These are phyloP conservation scores for Volucella zonaria DNA, from an alignment of 2,888 invertebrate genomes.

Conservation along the genomic window DNA sequence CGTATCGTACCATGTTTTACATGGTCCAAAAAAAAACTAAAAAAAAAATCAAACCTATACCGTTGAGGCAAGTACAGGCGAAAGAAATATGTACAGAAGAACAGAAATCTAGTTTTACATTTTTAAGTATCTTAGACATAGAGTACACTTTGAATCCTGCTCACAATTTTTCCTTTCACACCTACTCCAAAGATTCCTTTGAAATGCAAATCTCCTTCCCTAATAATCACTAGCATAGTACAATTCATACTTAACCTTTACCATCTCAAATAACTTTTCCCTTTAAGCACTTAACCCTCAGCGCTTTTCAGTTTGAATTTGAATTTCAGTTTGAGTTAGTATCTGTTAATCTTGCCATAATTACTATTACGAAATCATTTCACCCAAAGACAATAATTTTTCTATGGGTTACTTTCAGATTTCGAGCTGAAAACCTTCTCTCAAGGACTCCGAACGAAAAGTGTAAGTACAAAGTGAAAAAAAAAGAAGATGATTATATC, in stretches of 20 bases:
- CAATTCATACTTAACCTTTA: not conserved
- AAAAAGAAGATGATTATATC: not conserved
- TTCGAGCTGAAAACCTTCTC: slow-evolving; percentile 47
- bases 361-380: slow-evolving; percentile 13
- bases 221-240: not conserved
- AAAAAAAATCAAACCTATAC: too few species aligned
- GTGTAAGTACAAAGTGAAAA: slow-evolving; percentile 49
- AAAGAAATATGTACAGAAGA: too few species aligned
- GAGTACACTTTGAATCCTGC: too few species aligned
- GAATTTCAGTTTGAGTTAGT: not conserved
- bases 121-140: too few species aligned
- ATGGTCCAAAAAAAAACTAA: too few species aligned
- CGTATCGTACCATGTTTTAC: too few species aligned
- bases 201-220: not conserved
- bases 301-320: too few species aligned
- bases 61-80: too few species aligned
- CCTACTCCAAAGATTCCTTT: not conserved
- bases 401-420: slow-evolving; percentile 46
- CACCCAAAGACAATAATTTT: slow-evolving; percentile 6
- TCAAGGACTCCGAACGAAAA: slow-evolving; percentile 54
- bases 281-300: slow-evolving; percentile 3
- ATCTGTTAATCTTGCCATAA: slow-evolving; percentile 37
- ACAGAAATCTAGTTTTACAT: too few species aligned
- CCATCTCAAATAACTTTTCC: not conserved
- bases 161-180: too few species aligned